A percentile compares a stretch with the other conserved stretches of the same genome.
Evolutionary conservation across 2,113 vertebrate genomes (phyloP).

Genomic region (Xenopus laevis): DNA sequence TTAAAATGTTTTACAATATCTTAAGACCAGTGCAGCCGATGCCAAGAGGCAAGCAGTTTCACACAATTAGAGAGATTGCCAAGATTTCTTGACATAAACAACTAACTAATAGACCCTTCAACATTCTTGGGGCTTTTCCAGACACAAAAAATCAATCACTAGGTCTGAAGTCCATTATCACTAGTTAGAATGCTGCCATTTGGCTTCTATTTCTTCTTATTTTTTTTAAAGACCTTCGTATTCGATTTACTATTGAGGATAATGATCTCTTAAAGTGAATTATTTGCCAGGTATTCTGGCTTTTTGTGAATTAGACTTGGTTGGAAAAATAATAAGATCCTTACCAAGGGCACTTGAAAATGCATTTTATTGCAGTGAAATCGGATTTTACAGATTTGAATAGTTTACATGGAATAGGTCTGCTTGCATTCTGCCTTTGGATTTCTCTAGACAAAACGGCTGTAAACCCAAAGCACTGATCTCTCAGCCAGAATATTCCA

Average conservation of each 20-base stretch:
- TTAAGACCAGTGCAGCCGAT: background rate
- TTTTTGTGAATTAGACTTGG: background rate
- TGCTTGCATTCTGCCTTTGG: no score
- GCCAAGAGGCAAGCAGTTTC: background rate
- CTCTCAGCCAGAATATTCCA: no score
- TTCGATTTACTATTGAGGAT: background rate
- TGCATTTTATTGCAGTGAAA: background rate
- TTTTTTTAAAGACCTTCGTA: background rate
- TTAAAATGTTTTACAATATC: background rate
- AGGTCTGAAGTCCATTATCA: background rate
- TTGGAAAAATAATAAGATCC: slow-evolving; percentile 3
- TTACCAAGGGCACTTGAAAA: background rate
- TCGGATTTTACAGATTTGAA: background rate
- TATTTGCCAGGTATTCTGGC: background rate
- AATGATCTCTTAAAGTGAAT: background rate
- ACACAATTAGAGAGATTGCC: slow-evolving; percentile 4
- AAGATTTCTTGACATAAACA: slow-evolving; percentile 15
- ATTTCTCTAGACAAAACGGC: no score
- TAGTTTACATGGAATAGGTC: no score
- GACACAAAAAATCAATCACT: background rate
- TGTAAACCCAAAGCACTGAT: no score
- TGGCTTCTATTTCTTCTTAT: background rate
- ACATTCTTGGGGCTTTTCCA: slow-evolving; percentile 9
- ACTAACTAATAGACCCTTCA: slow-evolving; percentile 11
- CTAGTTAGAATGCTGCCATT: background rate